Evolutionary conservation across 2,888 invertebrate species (phyloP).

Genomic region (Chirona hameri): DNA sequence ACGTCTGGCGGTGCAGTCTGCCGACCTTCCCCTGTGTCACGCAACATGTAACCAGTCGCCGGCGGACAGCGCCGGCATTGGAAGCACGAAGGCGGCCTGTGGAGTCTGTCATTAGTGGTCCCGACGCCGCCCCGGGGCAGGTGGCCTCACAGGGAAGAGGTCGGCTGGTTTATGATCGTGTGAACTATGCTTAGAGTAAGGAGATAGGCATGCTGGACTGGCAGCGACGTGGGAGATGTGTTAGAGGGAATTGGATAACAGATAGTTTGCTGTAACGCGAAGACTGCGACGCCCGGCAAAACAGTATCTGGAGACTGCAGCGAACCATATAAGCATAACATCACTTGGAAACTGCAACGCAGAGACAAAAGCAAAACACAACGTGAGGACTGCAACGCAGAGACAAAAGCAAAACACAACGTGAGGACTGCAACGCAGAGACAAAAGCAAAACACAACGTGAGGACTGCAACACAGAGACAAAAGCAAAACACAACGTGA

Average conservation of each 20-base stretch:
- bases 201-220: not conserved
- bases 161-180: not conserved
- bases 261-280: not conserved
- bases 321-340: not conserved
- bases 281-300: not conserved
- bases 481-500: not conserved
- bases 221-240: too few relatives aligned
- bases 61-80: not conserved
- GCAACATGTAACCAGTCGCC: not conserved
- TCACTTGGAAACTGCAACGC: not conserved
- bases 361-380: too few relatives aligned
- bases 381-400: too few relatives aligned
- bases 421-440: too few relatives aligned
- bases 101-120: not conserved
- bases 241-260: not conserved
- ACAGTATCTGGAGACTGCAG: not conserved
- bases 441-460: too few relatives aligned
- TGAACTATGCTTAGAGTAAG: not conserved
- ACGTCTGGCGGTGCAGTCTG: not conserved
- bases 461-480: not conserved
- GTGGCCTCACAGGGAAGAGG: not conserved
- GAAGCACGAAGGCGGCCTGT: not conserved
- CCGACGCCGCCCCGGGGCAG: not conserved
- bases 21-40: not conserved
- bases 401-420: too few relatives aligned